These are phyloP conservation scores for Calyptommatus sinebrachiatus DNA, from an alignment of 2,113 vertebrate genomes.

Conservation along the genomic window DNA sequence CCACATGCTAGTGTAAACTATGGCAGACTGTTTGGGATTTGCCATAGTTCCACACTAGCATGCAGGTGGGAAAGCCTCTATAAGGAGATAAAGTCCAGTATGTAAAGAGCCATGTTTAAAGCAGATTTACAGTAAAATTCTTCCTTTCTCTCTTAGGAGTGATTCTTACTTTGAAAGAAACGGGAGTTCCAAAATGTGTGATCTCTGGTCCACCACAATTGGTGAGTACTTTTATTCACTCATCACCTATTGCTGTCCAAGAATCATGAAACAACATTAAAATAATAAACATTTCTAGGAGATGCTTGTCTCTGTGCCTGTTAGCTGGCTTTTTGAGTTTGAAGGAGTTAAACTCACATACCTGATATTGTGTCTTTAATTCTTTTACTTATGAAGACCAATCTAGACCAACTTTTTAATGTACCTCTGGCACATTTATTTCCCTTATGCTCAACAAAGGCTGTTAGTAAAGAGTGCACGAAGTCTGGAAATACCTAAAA, in stretches of 20 bases:
- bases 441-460: neutral
- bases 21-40: too few species aligned
- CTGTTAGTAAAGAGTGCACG: too few species aligned
- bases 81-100: too few species aligned
- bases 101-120: neutral
- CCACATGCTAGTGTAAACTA: too few species aligned
- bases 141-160: slow-evolving; percentile 72
- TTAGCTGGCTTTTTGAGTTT: neutral
- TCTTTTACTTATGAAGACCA: neutral
- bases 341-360: neutral
- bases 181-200: slow-evolving; percentile 79
- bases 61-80: too few species aligned
- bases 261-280: neutral
- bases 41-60: too few species aligned
- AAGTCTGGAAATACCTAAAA: neutral
- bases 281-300: neutral
- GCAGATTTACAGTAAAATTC: neutral
- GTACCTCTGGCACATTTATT: neutral
- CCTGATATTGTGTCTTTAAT: neutral
- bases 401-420: neutral
- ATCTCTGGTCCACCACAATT: slow-evolving; percentile 87
- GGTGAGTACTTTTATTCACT: slow-evolving; percentile 68
- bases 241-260: neutral
- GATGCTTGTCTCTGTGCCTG: neutral
- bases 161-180: slow-evolving; percentile 86